A percentile compares a stretch with the other conserved stretches of the same genome.
Conservation (phyloP, 2,797 vertebrate species). For the Acrocephalus scirpaceus region DNA sequence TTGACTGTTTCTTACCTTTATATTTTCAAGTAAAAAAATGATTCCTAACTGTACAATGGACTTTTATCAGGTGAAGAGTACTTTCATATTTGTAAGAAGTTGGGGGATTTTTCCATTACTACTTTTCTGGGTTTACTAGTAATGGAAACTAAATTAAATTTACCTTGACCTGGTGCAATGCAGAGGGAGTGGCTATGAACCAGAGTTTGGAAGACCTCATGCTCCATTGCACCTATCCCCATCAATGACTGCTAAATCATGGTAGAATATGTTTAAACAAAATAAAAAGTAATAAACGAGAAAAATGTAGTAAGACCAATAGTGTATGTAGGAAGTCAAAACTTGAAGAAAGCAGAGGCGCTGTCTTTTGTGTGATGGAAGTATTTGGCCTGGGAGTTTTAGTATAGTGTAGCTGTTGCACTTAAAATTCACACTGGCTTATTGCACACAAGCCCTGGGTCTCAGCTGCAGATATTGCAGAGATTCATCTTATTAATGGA, state of each 20-base stretch:
- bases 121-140: background rate
- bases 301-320: background rate
- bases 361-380: background rate
- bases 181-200: background rate
- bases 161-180: background rate
- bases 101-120: rapidly evolving
- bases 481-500: constrained; percentile 73
- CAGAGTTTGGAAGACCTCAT: background rate
- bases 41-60: background rate
- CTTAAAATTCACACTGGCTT: constrained; percentile 26
- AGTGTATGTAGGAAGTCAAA: background rate
- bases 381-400: background rate
- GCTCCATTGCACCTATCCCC: background rate
- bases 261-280: background rate
- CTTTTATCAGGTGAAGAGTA: background rate
- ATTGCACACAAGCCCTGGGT: constrained; percentile 15
- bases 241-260: background rate
- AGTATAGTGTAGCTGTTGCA: background rate
- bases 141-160: background rate
- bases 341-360: background rate
- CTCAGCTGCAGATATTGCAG: constrained; percentile 70
- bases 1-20: background rate
- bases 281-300: background rate
- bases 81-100: background rate
- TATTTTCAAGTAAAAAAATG: background rate